Evolutionary conservation across 2,113 vertebrate genomes (phyloP), one percentile per base, ranked within the genome.

Genomic region (Chaetura pelagica): DNA sequence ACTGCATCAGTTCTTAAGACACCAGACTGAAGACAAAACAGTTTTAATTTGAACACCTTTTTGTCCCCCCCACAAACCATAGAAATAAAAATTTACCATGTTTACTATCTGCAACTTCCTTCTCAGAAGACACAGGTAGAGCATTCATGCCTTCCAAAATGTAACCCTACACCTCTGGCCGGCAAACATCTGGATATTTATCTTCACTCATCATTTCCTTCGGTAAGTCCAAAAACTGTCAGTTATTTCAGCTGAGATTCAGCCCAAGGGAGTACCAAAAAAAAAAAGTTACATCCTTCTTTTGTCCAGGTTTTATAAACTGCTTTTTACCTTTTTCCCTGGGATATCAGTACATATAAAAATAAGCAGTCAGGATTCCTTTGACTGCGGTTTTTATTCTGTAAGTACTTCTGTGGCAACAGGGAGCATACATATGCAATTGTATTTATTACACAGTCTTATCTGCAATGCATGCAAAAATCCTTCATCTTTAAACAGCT

Each of bases 181-280:
- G 93, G 97, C 80, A 96, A 97, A 97, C 98, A 98, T 98, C 98
- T 99, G 98, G 98, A 98, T 97, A 97, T 97, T 98, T 97, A 98
- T 98, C 97, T 96, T 95, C 97, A 98, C 97, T 98, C 98, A 98
- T 98, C 97, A 97, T 98, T 99, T 99, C 98, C 98, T 98, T 97
- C 94, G 64, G 93, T 95, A 97, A 97, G 96, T 97, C 97, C 96
- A 97, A 97, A 97, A 97, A 96, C 98, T 98, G 98, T 98, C 97
- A 97, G 96, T 98, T 97, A 97, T 98, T 98, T 98, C 97, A 98
- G 97, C 97, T 88, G 93, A 97, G 89, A 97, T 94, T 94, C 61
- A 81, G 58, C 98, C 97, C 97, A 95, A 94, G 97, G 95, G 98
- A 97, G 40, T 94, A 95, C 10, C n/a, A n/a, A n/a, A 96, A 96